A percentile compares a stretch with the other conserved stretches of the same genome.
Evolutionary conservation across 2,888 invertebrate genomes (phyloP).

Genomic region (Pheosia gnoma): DNA sequence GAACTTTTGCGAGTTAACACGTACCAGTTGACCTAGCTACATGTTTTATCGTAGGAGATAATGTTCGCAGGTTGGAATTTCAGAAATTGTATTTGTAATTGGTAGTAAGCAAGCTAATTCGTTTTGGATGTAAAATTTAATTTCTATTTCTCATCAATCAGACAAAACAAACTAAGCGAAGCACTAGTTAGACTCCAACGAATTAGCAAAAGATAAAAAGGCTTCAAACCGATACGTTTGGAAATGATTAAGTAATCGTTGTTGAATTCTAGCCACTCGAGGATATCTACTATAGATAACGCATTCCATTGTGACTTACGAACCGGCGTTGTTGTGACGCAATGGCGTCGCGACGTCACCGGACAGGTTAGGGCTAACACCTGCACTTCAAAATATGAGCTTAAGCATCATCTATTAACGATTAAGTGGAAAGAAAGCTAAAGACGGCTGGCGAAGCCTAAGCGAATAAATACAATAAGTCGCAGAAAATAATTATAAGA

Average conservation of each 20-base stretch:
- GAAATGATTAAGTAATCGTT: conserved; percentile 47
- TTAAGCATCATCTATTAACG: not conserved
- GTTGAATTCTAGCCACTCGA: conserved; percentile 32
- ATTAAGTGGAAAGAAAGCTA: too few species aligned
- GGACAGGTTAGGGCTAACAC: conserved; percentile 19
- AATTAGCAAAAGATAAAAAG: conserved; percentile 19
- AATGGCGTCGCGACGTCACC: conserved; percentile 35
- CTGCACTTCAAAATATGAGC: not conserved
- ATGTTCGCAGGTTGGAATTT: not conserved
- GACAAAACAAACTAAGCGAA: not conserved
- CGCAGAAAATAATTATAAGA: too few species aligned
- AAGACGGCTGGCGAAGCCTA: too few species aligned
- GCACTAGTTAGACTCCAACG: conserved; percentile 1
- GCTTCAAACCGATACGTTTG: conserved; percentile 34
- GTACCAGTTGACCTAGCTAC: conserved; percentile 37
- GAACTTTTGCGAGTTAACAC: conserved; percentile 31
- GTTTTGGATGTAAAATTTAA: not conserved
- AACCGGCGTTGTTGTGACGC: conserved; percentile 46
- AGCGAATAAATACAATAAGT: too few species aligned
- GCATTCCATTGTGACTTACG: conserved; percentile 41
- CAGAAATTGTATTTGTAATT: not conserved
- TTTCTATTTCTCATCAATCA: not conserved
- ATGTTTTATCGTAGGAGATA: conserved; percentile 18
- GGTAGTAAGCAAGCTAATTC: not conserved
- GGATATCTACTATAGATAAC: conserved; percentile 39